Conservation (phyloP, 2,888 invertebrate genomes). For the Clostera curtula region DNA sequence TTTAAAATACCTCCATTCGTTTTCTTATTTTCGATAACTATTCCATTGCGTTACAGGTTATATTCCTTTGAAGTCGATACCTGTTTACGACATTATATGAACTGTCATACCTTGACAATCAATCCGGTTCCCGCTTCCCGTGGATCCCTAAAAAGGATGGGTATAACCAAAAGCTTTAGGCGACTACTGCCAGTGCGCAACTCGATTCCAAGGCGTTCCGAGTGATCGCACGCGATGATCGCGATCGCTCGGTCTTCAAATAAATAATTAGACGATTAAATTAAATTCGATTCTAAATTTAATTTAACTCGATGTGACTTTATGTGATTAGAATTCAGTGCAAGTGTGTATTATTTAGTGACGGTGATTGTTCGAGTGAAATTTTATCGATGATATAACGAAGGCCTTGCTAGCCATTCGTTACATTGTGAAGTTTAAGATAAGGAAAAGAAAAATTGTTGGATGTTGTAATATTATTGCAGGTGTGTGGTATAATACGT, state of each 20-base stretch:
- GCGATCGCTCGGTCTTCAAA: constrained; percentile 19
- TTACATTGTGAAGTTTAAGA: constrained; percentile 9
- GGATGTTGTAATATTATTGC: constrained; percentile 5
- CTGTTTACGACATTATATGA: too few relatives aligned
- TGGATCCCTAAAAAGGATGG: constrained; percentile 50
- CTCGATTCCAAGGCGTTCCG: constrained; percentile 31
- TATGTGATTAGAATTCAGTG: background rate
- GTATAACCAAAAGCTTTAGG: constrained; percentile 33
- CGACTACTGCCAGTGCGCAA: constrained; percentile 23
- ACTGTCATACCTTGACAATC: too few relatives aligned
- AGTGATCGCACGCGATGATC: constrained; percentile 34
- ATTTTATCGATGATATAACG: constrained; percentile 16
- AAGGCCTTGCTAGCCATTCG: constrained; percentile 11
- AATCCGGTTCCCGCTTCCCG: constrained; percentile 25
- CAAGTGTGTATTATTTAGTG: background rate
- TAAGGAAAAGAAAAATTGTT: constrained; percentile 3
- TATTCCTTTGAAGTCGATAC: too few relatives aligned
- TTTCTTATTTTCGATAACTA: too few relatives aligned
- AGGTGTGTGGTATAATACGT: background rate
- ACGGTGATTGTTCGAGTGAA: constrained; percentile 10
- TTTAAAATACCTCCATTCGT: too few relatives aligned
- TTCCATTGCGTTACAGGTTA: too few relatives aligned
- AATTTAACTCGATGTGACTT: background rate
- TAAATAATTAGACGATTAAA: constrained; percentile 12
- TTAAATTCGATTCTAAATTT: constrained; percentile 5